Evolutionary conservation across 2,113 vertebrate species (phyloP), one percentile per base, ranked within the genome.

Genomic region (Semicossyphus pulcher): DNA sequence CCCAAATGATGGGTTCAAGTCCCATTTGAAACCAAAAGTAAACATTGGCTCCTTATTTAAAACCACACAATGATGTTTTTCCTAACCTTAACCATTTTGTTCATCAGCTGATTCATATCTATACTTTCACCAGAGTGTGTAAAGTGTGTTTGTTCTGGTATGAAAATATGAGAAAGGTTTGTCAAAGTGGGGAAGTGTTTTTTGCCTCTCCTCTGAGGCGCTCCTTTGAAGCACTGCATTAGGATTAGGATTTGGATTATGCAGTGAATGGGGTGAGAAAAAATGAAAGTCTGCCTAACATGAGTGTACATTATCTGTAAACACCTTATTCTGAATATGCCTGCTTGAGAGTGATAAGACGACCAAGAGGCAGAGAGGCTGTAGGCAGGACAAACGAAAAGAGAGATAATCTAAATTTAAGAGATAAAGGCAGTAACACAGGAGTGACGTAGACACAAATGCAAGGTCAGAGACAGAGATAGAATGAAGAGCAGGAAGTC

Each of bases 241-340:
- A 5, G 44, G 23, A 70, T 52, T 51, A 51, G n/a, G 52, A 48
- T 78, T 67, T n/a, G 26, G 2, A 68, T 58, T 45, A 36, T 23
- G 7, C 6, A 12, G 18, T 14, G 45, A 77, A 2, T 39, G 31
- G 10, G 3, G 12, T 10, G 25, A 53, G 31, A 20, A 20, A 41
- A 78, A 72, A 60, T 36, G 21, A 57, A 53, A 51, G 16, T 12
- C 3, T 37, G 34, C 4, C n/a, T 29, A 12, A 12, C 21, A 79
- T 45, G 58, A 4, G 28, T 44, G 5, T 18, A 18, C 12, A 26
- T 8, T 23, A 3, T 62, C 29, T 51, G 12, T 7, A 25, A 49
- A 26, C 67, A 44, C 29, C 11, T 31, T 48, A 3, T 14, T 48
- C 29, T 53, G n/a, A 67, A 37, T 53, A 25, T 20, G 31, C 23